Conservation (phyloP, 2,888 invertebrate genomes). For the Yponomeuta malinellus region DNA sequence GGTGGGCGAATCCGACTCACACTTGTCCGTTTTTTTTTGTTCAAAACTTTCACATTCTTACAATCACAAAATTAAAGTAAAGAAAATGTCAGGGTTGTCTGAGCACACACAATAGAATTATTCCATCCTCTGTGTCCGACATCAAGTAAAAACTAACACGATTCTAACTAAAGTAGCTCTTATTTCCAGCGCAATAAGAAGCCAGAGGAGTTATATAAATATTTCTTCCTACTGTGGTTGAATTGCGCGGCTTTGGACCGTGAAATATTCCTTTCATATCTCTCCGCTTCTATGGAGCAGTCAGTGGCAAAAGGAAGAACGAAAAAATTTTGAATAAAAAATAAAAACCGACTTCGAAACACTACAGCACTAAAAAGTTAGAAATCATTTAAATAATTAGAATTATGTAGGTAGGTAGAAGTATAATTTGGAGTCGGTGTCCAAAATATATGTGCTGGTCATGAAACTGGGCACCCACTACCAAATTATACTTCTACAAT, state of each 20-base stretch:
- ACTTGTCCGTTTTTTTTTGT: background rate
- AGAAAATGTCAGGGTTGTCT: background rate
- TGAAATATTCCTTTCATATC: constrained; percentile 1
- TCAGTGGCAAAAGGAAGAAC: background rate
- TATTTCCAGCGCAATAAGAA: background rate
- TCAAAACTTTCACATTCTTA: background rate
- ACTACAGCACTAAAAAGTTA: no score
- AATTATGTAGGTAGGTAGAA: no score
- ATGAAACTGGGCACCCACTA: no score
- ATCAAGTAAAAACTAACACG: background rate
- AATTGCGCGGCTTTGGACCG: background rate
- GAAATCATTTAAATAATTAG: no score
- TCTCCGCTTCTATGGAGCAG: background rate
- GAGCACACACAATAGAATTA: background rate
- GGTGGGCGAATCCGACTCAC: no score
- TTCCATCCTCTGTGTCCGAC: background rate
- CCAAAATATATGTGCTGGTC: no score
- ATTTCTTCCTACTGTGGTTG: background rate
- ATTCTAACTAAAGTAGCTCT: background rate
- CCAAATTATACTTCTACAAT: no score
- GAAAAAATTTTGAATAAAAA: no score
- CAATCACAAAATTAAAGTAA: background rate
- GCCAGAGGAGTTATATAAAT: background rate
- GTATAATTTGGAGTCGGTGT: no score
- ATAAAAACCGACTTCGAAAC: no score